A percentile compares a stretch with the other conserved stretches of the same genome.
Evolutionary conservation across 53 echinoderm and acorn worm species (phyloP).

Genomic region (Hippasteria phrygiana): DNA sequence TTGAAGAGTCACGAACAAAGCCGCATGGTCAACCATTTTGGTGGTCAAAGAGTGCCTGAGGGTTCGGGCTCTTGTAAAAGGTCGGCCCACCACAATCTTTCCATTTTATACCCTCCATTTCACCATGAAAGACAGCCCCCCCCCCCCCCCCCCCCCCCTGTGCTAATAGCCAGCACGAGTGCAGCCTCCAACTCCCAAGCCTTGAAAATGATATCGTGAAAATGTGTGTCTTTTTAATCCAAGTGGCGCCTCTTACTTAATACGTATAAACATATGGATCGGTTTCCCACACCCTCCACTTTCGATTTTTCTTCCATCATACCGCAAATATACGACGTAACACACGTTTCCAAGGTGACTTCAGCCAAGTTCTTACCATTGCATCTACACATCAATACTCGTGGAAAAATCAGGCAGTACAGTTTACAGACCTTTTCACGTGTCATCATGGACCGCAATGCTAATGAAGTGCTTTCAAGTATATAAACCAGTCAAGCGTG

Average conservation of each 20-base stretch:
- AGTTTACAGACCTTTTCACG: no score
- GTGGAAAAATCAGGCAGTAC: no score
- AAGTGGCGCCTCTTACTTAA: conserved; percentile 11
- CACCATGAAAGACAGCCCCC: background rate
- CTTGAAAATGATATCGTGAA: conserved; percentile 42
- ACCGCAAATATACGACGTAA: background rate
- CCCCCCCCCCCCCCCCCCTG: no score
- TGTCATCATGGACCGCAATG: no score
- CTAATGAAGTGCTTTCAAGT: no score
- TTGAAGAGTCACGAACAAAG: conserved; percentile 44
- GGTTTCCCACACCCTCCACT: conserved; percentile 29
- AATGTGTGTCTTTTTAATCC: background rate
- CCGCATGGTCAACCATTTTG: conserved; percentile 37
- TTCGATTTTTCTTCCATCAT: background rate
- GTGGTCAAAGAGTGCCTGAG: conserved; percentile 32
- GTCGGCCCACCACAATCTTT: background rate
- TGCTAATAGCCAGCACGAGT: background rate
- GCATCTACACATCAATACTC: no score
- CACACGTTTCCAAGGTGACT: no score
- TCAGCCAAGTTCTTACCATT: no score
- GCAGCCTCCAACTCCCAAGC: background rate
- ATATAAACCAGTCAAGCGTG: no score
- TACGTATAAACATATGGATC: conserved; percentile 15
- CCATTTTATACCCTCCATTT: background rate
- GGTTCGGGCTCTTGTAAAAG: background rate